Evolutionary conservation across 2,888 invertebrate species (phyloP), one percentile per base, ranked within the genome.

Genomic region (Scaptomyza parva): DNA sequence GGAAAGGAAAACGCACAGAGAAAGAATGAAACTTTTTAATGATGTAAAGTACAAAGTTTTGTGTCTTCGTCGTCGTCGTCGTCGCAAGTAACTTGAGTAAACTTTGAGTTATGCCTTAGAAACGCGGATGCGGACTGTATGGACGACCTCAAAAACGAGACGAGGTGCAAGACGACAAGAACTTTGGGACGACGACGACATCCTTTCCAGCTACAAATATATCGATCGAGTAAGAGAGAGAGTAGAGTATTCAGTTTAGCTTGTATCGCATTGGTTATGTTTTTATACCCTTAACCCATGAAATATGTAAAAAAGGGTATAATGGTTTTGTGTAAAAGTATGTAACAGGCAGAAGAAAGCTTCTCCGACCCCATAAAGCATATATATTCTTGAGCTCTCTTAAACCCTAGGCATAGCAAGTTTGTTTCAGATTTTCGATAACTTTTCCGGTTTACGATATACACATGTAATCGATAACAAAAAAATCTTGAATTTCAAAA

Each of bases 1-100:
- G 22, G 24, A 39, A 53, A 50, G 57, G 52, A 69, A 73, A 70
- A 81, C 55, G 54, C 63, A 66, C 57, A 71, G 74, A 71, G 74
- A 78, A 85, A 80, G 81, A 83, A 77, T 58, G 67, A 86, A 89
- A 89, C 88, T 89, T 89, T 89, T 89, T 90, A 89, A 89, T 89
- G 90, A 89, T 90, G 89, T 88, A 89, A 90, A 89, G 89, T 86
- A 89, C 76, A 88, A 89, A 89, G 88, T 89, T 89, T 90, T 85
- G 77, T 86, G 77, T 88, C 88, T 86, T 87, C 37, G 75, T 78
- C 74, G 71, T 64, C 60, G n/a, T n/a, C n/a, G n/a, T 64, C 66
- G 62, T 80, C 68, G 69, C 85, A 82, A 85, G 82, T 83, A 84
- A 86, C 83, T 83, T 86, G 83, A 78, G 84, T 86, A 84, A 84